Percentiles rank a stretch among this genome's conserved stretches.
Conservation (phyloP, 1,140 invertebrate species). For the Pygmarrhopalites habei region DNA sequence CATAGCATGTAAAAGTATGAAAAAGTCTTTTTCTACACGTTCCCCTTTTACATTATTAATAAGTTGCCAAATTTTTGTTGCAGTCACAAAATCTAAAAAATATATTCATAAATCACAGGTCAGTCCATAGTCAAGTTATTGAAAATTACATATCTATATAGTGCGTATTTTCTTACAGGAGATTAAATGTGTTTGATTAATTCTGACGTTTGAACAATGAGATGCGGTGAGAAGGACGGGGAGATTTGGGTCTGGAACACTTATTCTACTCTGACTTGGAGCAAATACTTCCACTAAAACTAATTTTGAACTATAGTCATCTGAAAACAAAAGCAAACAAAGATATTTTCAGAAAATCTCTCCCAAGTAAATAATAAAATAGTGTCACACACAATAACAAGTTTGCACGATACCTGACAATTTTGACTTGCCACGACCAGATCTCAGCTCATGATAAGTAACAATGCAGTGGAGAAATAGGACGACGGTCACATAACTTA, state of each 20-base stretch:
- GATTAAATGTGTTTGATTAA: constrained; percentile 17
- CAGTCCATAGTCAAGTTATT: too few relatives aligned
- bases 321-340: too few relatives aligned
- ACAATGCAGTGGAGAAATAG: constrained; percentile 29
- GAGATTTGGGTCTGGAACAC: constrained; percentile 1
- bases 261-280: constrained; percentile 12
- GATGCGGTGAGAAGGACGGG: constrained; percentile 31
- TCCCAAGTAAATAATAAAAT: too few relatives aligned
- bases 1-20: constrained; percentile 27
- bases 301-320: too few relatives aligned
- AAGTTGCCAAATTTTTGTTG: constrained; percentile 33
- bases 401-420: constrained; percentile 7
- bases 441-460: not conserved
- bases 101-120: too few relatives aligned
- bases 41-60: constrained; percentile 18
- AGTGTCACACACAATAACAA: too few relatives aligned
- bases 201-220: constrained; percentile 15
- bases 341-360: too few relatives aligned
- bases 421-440: not conserved
- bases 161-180: too few relatives aligned
- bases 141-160: too few relatives aligned
- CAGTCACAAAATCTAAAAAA: constrained; percentile 30
- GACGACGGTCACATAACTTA: constrained; percentile 31
- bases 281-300: constrained; percentile 35
- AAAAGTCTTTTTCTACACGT: constrained; percentile 27